phyloP scores from a whole-genome alignment of 2,113 vertebrate genomes.

The Melospiza melodia region DNA sequence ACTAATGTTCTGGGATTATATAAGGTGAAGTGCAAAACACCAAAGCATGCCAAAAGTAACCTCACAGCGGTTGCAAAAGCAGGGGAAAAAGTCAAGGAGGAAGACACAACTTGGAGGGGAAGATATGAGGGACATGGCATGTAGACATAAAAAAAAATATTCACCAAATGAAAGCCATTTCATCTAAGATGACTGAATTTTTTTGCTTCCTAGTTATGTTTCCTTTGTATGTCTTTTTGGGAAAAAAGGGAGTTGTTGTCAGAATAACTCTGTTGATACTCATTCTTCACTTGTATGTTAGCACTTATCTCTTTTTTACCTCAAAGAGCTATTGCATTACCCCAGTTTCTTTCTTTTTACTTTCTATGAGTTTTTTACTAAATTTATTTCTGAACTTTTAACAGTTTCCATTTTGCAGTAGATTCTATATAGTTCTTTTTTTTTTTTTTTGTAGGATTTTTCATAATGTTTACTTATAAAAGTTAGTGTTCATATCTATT shows the following conservation, averaged over 20 bases:
- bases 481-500: neutral
- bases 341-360: neutral
- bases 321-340: neutral
- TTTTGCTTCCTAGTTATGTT: neutral
- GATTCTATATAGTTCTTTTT: neutral
- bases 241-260: neutral
- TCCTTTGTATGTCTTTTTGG: neutral
- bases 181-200: neutral
- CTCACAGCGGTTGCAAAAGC: too few species aligned
- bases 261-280: neutral
- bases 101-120: too few species aligned
- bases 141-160: too few species aligned
- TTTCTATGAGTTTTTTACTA: slow-evolving; percentile 32
- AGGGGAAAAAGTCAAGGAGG: too few species aligned
- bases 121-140: too few species aligned
- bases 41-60: too few species aligned
- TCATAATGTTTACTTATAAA: neutral
- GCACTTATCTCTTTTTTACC: neutral
- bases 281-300: neutral
- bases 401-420: neutral
- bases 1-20: too few species aligned
- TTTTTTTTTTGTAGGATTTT: neutral
- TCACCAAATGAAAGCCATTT: neutral
- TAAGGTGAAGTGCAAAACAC: too few species aligned
- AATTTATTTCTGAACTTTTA: slow-evolving; percentile 18